phyloP scores from a whole-genome alignment of 2,797 vertebrate species.

The Podargus strigoides region DNA sequence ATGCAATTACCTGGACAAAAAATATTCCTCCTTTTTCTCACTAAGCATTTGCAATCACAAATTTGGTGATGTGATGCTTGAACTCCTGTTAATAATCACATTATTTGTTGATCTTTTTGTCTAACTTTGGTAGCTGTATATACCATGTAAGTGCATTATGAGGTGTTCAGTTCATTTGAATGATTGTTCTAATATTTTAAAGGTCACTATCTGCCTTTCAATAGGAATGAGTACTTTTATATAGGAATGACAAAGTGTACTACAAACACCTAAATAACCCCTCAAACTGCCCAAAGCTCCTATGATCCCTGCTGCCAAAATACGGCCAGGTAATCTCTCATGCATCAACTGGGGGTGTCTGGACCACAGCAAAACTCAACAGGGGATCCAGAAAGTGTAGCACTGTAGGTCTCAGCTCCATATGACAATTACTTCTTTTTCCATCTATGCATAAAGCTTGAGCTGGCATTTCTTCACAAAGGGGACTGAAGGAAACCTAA shows the following conservation, averaged over 20 bases:
- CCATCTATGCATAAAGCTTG: not conserved
- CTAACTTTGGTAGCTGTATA: not conserved
- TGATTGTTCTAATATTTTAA: not conserved
- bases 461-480: not conserved
- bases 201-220: not conserved
- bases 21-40: not conserved
- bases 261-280: not conserved
- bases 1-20: not conserved
- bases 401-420: not conserved
- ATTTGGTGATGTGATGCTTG: not conserved
- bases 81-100: not conserved
- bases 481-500: no score
- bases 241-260: not conserved
- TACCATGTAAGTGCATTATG: not conserved
- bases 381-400: not conserved
- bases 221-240: not conserved
- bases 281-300: not conserved
- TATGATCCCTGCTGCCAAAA: not conserved
- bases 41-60: not conserved
- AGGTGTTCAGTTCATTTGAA: not conserved
- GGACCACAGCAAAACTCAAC: not conserved
- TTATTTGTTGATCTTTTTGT: not conserved
- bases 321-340: not conserved
- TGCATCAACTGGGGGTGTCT: not conserved
- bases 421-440: not conserved